Conservation (phyloP, 2,888 invertebrate genomes). For the Cabera pusaria region DNA sequence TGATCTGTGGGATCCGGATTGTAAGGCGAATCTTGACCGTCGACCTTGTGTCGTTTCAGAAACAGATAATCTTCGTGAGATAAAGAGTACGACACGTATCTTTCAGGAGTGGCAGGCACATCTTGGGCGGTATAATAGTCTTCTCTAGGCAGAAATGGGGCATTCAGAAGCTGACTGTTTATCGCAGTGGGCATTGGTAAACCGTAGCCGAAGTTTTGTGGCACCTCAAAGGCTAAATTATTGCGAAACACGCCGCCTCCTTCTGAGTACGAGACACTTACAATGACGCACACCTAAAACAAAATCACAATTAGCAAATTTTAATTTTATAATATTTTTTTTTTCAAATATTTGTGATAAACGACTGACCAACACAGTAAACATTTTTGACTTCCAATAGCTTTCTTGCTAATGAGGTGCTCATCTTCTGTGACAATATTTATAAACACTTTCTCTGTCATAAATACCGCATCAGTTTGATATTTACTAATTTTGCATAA, state of each 20-base stretch:
- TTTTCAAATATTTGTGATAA: too few relatives aligned
- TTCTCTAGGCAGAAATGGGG: constrained; percentile 1
- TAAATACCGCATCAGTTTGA: constrained; percentile 37
- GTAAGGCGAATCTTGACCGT: constrained; percentile 25
- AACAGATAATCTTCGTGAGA: constrained; percentile 39
- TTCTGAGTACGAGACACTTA: constrained; percentile 13
- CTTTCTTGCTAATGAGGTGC: constrained; percentile 44
- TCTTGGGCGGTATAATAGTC: constrained; percentile 9
- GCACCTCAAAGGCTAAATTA: background rate
- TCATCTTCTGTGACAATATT: constrained; percentile 44
- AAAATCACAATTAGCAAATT: too few relatives aligned
- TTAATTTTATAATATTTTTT: too few relatives aligned
- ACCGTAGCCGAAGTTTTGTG: constrained; percentile 3
- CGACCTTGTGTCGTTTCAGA: constrained; percentile 35
- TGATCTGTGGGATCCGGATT: constrained; percentile 13
- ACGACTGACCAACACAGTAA: constrained; percentile 48
- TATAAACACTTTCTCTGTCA: constrained; percentile 63
- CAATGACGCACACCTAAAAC: constrained; percentile 22
- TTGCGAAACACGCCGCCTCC: constrained; percentile 13
- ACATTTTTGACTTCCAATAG: constrained; percentile 40
- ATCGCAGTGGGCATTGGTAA: background rate
- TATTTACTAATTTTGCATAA: constrained; percentile 56
- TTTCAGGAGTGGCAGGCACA: constrained; percentile 28
- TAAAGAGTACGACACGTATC: constrained; percentile 38
- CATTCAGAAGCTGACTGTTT: constrained; percentile 2